Conservation (phyloP, 1,140 invertebrate species). For the Aphaenogaster floridana region DNA sequence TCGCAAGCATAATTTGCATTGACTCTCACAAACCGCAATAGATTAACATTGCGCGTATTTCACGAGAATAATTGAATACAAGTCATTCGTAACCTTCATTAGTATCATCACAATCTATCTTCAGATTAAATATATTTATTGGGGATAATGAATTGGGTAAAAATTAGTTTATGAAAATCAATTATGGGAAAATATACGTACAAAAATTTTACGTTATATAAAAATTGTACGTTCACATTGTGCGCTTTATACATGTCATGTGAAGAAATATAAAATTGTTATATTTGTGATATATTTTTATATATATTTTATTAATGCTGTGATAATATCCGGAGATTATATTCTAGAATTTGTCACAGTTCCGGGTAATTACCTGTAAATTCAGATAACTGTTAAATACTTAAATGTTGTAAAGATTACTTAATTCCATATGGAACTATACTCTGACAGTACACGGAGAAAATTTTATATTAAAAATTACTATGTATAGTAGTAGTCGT, state of each 20-base stretch:
- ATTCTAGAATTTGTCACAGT: neutral
- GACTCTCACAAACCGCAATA: constrained; percentile 33
- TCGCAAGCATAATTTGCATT: constrained; percentile 18
- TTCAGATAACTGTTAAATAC: neutral
- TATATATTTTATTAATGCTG: too few species aligned
- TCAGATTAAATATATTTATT: neutral
- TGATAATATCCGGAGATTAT: too few species aligned
- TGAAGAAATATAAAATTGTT: neutral
- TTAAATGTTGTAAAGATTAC: neutral
- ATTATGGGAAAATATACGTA: too few species aligned
- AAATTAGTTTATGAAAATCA: neutral
- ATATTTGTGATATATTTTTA: neutral
- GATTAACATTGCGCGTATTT: neutral
- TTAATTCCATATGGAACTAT: neutral
- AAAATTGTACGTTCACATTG: too few species aligned
- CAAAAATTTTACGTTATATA: too few species aligned
- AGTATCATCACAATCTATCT: neutral
- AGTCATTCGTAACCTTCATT: constrained; percentile 11
- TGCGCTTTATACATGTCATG: too few species aligned
- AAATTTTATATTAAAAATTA: too few species aligned
- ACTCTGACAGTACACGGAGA: neutral
- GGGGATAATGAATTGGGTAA: neutral
- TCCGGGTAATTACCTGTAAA: neutral
- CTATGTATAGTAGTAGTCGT: too few species aligned
- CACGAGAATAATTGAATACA: constrained; percentile 34